Percentiles rank a stretch among this genome's conserved stretches.
Evolutionary conservation across 2,113 vertebrate genomes (phyloP).

Genomic region (Phaetusa simplex): DNA sequence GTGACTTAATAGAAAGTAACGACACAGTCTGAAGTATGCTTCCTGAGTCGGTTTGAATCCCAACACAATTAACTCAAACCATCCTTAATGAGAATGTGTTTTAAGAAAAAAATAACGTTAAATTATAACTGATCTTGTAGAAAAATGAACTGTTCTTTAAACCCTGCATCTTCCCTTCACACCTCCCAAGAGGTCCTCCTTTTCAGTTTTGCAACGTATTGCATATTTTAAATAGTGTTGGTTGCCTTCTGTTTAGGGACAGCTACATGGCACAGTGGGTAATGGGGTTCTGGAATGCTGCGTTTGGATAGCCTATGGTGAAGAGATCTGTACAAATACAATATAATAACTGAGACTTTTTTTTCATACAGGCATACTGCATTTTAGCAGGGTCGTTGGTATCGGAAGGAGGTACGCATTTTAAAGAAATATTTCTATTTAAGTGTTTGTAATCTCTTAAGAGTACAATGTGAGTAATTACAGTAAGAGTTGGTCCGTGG

Average conservation of each 20-base stretch:
- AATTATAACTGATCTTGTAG: background rate
- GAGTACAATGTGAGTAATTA: background rate
- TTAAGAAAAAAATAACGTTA: background rate
- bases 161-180: background rate
- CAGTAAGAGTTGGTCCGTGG: background rate
- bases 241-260: background rate
- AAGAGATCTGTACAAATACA: background rate
- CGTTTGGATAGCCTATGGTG: background rate
- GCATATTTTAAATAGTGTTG: background rate
- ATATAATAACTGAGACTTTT: background rate
- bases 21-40: background rate
- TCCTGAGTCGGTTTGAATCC: background rate
- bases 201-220: background rate
- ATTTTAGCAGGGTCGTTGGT: slow-evolving; percentile 96
- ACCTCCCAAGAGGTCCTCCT: background rate
- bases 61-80: background rate
- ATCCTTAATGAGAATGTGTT: background rate
- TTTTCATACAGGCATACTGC: slow-evolving; percentile 87
- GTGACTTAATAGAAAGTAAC: background rate
- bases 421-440: background rate
- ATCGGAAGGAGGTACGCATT: slow-evolving; percentile 93
- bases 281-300: background rate
- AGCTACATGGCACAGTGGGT: background rate
- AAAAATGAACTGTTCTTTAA: background rate
- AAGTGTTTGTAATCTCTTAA: slow-evolving; percentile 8